phyloP scores from a whole-genome alignment of 1,140 invertebrate genomes.

The Drepana arcuata region DNA sequence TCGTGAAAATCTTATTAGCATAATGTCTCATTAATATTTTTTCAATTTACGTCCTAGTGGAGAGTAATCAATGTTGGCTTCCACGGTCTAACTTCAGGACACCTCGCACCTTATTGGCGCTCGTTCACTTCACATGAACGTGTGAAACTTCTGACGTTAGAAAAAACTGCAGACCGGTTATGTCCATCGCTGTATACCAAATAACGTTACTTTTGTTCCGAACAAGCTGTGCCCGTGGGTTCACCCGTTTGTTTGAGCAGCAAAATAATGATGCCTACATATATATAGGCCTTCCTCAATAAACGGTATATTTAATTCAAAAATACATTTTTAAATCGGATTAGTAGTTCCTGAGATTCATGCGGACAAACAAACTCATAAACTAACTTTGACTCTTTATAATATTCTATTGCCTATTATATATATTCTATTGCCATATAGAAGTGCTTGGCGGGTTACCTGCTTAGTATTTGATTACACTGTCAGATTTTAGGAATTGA shows the following conservation, averaged over 20 bases:
- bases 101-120: slow-evolving; percentile 14
- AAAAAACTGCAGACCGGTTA: slow-evolving; percentile 22
- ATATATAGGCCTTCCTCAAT: neutral
- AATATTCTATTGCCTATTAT: too few relatives aligned
- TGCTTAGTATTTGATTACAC: too few relatives aligned
- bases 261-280: neutral
- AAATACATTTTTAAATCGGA: neutral
- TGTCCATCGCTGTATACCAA: slow-evolving; percentile 12
- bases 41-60: neutral
- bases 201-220: slow-evolving; percentile 4
- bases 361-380: too few relatives aligned
- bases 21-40: neutral
- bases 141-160: slow-evolving; percentile 28
- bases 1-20: neutral
- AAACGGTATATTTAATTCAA: neutral
- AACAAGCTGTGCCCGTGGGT: too few relatives aligned
- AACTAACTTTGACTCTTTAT: too few relatives aligned
- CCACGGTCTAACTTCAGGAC: slow-evolving; percentile 17
- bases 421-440: too few relatives aligned
- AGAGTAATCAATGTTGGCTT: neutral
- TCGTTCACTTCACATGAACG: slow-evolving; percentile 21
- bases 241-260: too few relatives aligned
- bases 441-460: too few relatives aligned
- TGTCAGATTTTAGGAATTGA: too few relatives aligned
- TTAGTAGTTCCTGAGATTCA: too few relatives aligned